Percentiles rank a stretch among this genome's conserved stretches.
These are phyloP conservation scores for Apostichopus californicus DNA, from an alignment of 35 echinoderm and acorn worm genomes.

Conservation along the genomic window DNA sequence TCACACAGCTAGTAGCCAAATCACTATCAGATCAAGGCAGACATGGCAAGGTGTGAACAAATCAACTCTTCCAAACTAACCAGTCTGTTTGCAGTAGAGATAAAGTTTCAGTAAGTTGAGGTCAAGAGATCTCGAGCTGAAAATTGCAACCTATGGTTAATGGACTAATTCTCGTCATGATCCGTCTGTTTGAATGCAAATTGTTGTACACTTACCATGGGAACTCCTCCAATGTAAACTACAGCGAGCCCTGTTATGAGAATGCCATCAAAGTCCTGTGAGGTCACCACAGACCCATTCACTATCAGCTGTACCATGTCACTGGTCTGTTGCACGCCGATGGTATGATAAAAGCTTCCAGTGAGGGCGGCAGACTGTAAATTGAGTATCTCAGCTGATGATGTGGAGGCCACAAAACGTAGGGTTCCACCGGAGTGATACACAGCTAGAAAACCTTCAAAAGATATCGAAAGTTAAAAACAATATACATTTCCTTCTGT, in stretches of 20 bases:
- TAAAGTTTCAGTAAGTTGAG: no score
- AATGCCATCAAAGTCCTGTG: slow-evolving; percentile 13
- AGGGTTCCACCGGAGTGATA: not conserved
- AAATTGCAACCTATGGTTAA: no score
- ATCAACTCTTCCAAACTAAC: no score
- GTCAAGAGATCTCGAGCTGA: no score
- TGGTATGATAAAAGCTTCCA: slow-evolving; percentile 54
- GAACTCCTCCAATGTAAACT: slow-evolving; percentile 67
- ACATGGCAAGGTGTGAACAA: no score
- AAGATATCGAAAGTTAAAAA: not conserved
- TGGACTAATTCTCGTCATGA: no score
- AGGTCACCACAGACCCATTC: slow-evolving; percentile 32
- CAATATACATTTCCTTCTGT: not conserved
- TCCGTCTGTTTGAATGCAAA: no score
- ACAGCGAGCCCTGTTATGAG: slow-evolving; percentile 50
- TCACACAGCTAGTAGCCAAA: no score
- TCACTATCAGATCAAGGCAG: no score
- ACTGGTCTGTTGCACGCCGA: slow-evolving; percentile 49
- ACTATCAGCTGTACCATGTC: slow-evolving; percentile 45
- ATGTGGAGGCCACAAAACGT: not conserved
- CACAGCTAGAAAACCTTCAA: not conserved
- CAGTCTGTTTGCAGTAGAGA: no score
- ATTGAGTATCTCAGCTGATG: not conserved
- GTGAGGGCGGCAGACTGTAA: slow-evolving; percentile 37
- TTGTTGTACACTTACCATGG: slow-evolving; percentile 35